A percentile compares a stretch with the other conserved stretches of the same genome.
Conservation (phyloP, 2,888 invertebrate genomes). For the Hartigia nigra region DNA sequence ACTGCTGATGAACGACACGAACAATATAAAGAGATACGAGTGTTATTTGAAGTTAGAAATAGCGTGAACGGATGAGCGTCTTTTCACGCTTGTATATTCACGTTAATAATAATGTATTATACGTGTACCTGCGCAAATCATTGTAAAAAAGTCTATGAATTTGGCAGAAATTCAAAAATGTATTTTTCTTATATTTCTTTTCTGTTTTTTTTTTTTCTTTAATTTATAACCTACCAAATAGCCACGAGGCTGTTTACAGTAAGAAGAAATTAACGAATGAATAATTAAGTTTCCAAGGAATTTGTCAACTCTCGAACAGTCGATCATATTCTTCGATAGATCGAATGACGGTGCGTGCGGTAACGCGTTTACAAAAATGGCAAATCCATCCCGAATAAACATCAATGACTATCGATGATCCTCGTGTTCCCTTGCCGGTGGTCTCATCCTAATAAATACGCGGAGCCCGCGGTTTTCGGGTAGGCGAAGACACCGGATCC, state of each 20-base stretch:
- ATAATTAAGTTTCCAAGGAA: background rate
- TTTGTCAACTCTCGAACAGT: background rate
- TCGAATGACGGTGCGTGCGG: background rate
- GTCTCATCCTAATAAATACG: slow-evolving; percentile 1
- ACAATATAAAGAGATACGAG: background rate
- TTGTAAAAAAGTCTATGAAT: background rate
- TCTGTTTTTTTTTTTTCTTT: too few species aligned
- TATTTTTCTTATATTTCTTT: background rate
- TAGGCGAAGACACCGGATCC: slow-evolving; percentile 47
- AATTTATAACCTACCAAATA: background rate
- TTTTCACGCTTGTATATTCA: background rate
- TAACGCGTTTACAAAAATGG: background rate
- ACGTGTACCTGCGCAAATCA: background rate
- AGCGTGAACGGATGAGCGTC: background rate
- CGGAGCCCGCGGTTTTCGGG: slow-evolving; percentile 35
- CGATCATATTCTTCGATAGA: background rate
- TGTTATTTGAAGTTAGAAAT: background rate
- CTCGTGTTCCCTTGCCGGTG: background rate
- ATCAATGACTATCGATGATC: slow-evolving; percentile 1
- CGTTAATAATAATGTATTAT: background rate
- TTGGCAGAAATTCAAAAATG: background rate
- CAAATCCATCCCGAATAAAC: background rate
- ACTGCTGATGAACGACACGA: background rate
- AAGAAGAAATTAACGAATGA: background rate
- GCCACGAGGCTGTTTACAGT: background rate